Evolutionary conservation across 2,888 invertebrate genomes (phyloP).

Genomic region (Candidula unifasciata): DNA sequence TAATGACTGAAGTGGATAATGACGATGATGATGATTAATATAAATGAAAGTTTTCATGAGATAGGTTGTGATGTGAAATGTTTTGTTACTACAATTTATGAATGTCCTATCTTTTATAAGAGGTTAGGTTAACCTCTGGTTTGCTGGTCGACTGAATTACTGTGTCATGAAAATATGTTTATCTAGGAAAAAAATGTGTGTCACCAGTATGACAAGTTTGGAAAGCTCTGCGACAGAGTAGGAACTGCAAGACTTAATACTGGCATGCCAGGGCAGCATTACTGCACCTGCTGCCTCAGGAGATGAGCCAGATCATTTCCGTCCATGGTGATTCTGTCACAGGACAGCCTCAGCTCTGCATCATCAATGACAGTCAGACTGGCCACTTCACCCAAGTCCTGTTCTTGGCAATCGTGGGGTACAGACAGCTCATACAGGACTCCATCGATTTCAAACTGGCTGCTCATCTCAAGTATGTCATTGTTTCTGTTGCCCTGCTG

Average conservation of each 20-base stretch:
- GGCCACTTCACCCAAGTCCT: background rate
- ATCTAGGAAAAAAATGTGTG: too few relatives aligned
- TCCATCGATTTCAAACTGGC: slow-evolving; percentile 49
- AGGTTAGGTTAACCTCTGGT: too few relatives aligned
- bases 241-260: background rate
- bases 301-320: slow-evolving; percentile 31
- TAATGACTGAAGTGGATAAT: too few relatives aligned
- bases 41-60: too few relatives aligned
- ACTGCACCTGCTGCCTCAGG: slow-evolving; percentile 22
- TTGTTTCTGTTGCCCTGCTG: slow-evolving; percentile 27
- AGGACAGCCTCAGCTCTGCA: background rate
- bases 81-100: too few relatives aligned
- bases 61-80: too few relatives aligned
- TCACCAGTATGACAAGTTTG: too few relatives aligned
- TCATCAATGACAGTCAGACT: slow-evolving; percentile 17
- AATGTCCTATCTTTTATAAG: too few relatives aligned
- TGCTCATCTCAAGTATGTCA: slow-evolving; percentile 14
- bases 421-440: slow-evolving; percentile 43
- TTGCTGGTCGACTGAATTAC: too few relatives aligned
- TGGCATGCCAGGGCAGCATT: background rate
- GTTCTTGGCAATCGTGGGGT: slow-evolving; percentile 4
- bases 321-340: slow-evolving; percentile 21
- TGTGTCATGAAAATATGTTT: too few relatives aligned
- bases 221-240: too few relatives aligned
- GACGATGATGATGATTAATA: too few relatives aligned